Conservation (phyloP, 2,888 invertebrate genomes). For the Spilarctia lutea region DNA sequence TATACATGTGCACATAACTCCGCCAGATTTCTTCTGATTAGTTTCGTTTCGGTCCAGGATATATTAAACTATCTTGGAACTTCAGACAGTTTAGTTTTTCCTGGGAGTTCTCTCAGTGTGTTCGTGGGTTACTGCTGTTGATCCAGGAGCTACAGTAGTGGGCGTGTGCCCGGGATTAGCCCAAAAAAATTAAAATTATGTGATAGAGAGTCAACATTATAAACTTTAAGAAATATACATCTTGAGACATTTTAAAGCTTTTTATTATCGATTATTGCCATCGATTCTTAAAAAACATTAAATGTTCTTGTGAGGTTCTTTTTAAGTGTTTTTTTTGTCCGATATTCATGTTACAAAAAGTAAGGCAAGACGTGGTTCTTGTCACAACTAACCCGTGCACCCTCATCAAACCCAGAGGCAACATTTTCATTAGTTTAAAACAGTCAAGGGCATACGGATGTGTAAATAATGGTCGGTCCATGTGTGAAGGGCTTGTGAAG, state of each 20-base stretch:
- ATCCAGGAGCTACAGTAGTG: too few species aligned
- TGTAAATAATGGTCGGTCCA: neutral
- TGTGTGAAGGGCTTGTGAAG: neutral
- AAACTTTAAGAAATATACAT: too few species aligned
- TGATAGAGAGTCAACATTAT: too few species aligned
- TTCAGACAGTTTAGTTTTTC: too few species aligned
- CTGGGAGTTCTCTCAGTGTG: too few species aligned
- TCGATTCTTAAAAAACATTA: neutral
- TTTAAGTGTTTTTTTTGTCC: neutral
- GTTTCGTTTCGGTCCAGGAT: too few species aligned
- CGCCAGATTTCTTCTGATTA: too few species aligned
- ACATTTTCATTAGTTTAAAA: constrained; percentile 18
- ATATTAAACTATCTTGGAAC: too few species aligned
- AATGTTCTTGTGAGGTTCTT: neutral
- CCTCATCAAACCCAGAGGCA: constrained; percentile 13
- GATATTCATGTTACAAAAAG: constrained; percentile 20
- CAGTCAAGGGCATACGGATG: neutral
- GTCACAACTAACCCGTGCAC: constrained; percentile 15
- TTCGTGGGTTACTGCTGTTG: too few species aligned
- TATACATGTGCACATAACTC: too few species aligned
- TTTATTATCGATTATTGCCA: neutral
- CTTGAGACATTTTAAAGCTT: neutral
- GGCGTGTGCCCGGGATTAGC: too few species aligned
- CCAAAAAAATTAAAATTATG: too few species aligned
- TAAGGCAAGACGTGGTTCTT: constrained; percentile 27